Percentiles rank a stretch among this genome's conserved stretches.
Conservation (phyloP, 2,888 invertebrate genomes). For the Aromia moschata region DNA sequence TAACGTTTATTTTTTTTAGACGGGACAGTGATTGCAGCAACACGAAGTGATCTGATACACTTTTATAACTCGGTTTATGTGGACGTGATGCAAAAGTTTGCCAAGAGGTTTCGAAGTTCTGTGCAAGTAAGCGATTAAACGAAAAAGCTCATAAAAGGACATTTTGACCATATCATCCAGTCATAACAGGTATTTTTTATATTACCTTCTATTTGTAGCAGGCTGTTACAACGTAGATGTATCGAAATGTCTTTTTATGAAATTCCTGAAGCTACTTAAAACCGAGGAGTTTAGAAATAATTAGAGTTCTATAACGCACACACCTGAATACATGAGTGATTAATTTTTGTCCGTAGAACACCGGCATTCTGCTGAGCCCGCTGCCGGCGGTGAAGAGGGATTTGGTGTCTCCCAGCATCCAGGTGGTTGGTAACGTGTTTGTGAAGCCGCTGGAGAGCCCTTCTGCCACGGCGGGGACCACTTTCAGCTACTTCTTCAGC, state of each 20-base stretch:
- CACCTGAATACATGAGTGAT: no score
- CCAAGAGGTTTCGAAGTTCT: conserved; percentile 41
- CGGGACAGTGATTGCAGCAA: conserved; percentile 58
- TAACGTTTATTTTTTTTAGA: conserved; percentile 38
- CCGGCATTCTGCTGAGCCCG: conserved; percentile 69
- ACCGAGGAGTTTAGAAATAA: no score
- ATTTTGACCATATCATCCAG: no score
- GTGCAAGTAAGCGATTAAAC: conserved; percentile 26
- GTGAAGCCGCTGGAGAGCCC: conserved; percentile 67
- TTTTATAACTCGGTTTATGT: conserved; percentile 95
- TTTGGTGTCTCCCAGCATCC: conserved; percentile 67
- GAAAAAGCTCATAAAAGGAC: no score
- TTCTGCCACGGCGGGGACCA: conserved; percentile 63
- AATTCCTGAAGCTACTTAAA: no score
- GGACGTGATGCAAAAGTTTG: conserved; percentile 79
- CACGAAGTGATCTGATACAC: conserved; percentile 88
- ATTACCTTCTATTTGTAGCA: not conserved
- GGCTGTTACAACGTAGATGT: not conserved
- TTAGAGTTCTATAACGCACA: no score
- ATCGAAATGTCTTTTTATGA: no score
- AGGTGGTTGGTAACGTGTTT: conserved; percentile 70
- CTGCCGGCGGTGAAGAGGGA: conserved; percentile 73
- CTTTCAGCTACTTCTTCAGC: conserved; percentile 82
- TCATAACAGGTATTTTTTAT: not conserved
- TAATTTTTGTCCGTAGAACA: conserved; percentile 45